Conservation (phyloP, 2,797 vertebrate species). For the Acestrorhynchus altus region DNA sequence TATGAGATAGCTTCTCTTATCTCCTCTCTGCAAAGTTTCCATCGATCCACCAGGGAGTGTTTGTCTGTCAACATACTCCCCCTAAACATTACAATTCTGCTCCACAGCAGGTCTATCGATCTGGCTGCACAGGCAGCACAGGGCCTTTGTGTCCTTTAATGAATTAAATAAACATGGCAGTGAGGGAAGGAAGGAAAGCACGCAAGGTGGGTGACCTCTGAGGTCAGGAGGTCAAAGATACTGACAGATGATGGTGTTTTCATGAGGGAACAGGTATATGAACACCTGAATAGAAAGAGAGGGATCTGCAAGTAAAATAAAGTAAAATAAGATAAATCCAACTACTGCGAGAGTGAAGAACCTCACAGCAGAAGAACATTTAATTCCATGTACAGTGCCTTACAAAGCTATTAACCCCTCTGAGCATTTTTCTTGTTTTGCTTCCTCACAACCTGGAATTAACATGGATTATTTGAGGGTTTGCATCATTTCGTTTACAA, state of each 20-base stretch:
- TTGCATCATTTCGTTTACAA: too few relatives aligned
- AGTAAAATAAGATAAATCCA: slow-evolving; percentile 3
- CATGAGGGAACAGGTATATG: not conserved
- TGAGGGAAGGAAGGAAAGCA: slow-evolving; percentile 32
- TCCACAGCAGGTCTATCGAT: slow-evolving; percentile 55
- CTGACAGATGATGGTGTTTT: not conserved
- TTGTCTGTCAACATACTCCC: slow-evolving; percentile 42
- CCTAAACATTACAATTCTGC: slow-evolving; percentile 57
- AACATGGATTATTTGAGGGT: too few relatives aligned
- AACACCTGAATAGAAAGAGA: not conserved
- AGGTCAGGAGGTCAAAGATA: slow-evolving; percentile 4
- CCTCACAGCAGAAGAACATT: not conserved
- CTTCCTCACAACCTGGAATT: too few relatives aligned
- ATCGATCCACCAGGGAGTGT: slow-evolving; percentile 48
- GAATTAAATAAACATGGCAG: slow-evolving; percentile 54
- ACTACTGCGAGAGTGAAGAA: not conserved
- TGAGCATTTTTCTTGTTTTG: too few relatives aligned
- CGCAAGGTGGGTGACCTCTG: slow-evolving; percentile 21
- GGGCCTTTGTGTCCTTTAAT: slow-evolving; percentile 49
- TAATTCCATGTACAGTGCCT: too few relatives aligned
- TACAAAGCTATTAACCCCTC: too few relatives aligned
- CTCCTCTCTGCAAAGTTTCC: slow-evolving; percentile 50
- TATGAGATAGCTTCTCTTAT: slow-evolving; percentile 60
- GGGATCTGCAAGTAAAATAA: not conserved
- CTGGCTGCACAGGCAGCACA: slow-evolving; percentile 25